Evolutionary conservation across 2,888 invertebrate genomes (phyloP).

Genomic region (Norana najaformis): DNA sequence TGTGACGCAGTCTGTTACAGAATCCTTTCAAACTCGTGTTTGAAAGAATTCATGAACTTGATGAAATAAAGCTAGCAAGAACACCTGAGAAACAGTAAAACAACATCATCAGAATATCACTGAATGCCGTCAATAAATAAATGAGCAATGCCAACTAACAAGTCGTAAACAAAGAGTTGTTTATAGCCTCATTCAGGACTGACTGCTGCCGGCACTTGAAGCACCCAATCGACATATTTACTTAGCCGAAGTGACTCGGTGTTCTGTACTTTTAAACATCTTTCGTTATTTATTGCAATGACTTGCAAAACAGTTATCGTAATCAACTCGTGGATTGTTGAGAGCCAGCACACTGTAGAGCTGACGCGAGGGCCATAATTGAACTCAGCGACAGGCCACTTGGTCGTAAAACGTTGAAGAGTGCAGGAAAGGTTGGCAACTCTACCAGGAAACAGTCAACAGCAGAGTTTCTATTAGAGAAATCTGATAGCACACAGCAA

Average conservation of each 20-base stretch:
- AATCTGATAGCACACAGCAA: neutral
- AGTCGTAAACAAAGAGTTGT: neutral
- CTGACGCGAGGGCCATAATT: constrained; percentile 34
- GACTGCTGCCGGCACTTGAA: neutral
- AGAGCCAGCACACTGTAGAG: constrained; percentile 30
- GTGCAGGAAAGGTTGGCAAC: constrained; percentile 34
- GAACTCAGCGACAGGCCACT: constrained; percentile 35
- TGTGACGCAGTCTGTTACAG: neutral
- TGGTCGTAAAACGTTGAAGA: constrained; percentile 37
- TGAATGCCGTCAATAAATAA: neutral
- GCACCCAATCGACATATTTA: neutral
- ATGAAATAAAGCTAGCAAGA: neutral
- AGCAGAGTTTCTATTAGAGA: neutral
- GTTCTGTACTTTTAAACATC: neutral
- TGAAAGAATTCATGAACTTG: neutral
- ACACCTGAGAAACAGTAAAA: neutral
- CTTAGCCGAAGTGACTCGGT: neutral
- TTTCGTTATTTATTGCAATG: neutral
- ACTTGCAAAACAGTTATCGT: no score
- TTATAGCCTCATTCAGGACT: neutral
- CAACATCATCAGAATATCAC: neutral
- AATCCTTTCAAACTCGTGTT: neutral
- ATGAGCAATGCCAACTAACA: no score
- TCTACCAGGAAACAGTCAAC: constrained; percentile 26
- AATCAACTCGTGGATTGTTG: neutral